These are phyloP conservation scores for Cerastoderma edule DNA, from an alignment of 2,888 invertebrate genomes.

Conservation along the genomic window DNA sequence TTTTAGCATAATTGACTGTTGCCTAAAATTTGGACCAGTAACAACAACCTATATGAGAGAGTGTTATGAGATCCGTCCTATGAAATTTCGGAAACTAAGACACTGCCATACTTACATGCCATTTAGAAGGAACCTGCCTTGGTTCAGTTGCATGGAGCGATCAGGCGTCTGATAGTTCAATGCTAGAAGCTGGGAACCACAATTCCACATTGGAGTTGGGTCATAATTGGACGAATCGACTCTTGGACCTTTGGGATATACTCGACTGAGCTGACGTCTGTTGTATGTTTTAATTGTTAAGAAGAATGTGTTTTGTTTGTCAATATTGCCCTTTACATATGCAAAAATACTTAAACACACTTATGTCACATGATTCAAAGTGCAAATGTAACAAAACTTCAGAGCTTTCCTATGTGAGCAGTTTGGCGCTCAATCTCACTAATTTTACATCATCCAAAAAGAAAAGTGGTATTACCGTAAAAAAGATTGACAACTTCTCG, in stretches of 20 bases:
- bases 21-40: too few species aligned
- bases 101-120: conserved; percentile 86
- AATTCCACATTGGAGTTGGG: conserved; percentile 97
- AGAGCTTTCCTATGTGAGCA: too few species aligned
- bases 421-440: too few species aligned
- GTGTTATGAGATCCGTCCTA: too few species aligned
- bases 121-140: conserved; percentile 95
- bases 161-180: conserved; percentile 99
- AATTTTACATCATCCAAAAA: too few species aligned
- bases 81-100: too few species aligned
- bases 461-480: too few species aligned
- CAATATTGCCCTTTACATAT: neutral
- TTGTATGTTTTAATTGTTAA: conserved; percentile 76
- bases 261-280: conserved; percentile 91
- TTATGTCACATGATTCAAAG: neutral
- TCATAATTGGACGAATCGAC: conserved; percentile 99
- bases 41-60: too few species aligned
- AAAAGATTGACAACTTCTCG: too few species aligned
- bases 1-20: too few species aligned
- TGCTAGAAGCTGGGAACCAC: conserved; percentile 98
- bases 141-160: conserved; percentile 97
- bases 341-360: neutral
- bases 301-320: too few species aligned
- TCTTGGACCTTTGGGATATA: conserved; percentile 95
- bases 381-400: too few species aligned